phyloP scores from a whole-genome alignment of 1,140 invertebrate species.

The Papilio polytes region DNA sequence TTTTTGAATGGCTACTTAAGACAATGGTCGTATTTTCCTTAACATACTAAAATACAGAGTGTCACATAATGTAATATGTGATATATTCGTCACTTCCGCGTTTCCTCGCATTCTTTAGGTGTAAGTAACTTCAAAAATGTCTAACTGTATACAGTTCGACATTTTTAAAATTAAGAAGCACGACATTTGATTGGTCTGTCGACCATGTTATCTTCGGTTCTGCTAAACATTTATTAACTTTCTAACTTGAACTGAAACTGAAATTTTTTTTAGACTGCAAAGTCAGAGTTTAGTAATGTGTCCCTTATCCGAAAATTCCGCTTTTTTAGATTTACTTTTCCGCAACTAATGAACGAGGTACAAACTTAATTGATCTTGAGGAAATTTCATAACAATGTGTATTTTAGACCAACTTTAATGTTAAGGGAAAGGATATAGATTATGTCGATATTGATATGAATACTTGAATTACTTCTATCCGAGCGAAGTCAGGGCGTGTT shows the following conservation, averaged over 20 bases:
- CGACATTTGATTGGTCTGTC: background rate
- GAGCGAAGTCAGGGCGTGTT: no score
- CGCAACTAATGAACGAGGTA: background rate
- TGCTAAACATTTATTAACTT: background rate
- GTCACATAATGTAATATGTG: background rate
- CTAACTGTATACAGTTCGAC: background rate
- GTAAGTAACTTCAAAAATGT: background rate
- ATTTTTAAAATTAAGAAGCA: no score
- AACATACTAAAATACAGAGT: background rate
- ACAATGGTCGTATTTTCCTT: conserved; percentile 10
- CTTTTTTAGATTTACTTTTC: background rate
- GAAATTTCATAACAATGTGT: no score
- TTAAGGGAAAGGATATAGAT: no score
- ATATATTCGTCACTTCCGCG: background rate
- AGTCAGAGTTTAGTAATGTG: background rate
- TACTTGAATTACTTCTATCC: no score
- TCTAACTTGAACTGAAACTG: background rate
- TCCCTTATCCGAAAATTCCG: background rate
- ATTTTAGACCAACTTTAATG: no score
- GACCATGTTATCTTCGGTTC: background rate
- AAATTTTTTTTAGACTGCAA: background rate
- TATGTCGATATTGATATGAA: background rate
- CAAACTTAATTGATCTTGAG: no score
- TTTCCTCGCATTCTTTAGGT: background rate
- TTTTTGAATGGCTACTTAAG: background rate